Percentiles rank a stretch among this genome's conserved stretches.
These are phyloP conservation scores for Serrognathus titanus DNA, from an alignment of 2,888 invertebrate genomes.

Conservation along the genomic window DNA sequence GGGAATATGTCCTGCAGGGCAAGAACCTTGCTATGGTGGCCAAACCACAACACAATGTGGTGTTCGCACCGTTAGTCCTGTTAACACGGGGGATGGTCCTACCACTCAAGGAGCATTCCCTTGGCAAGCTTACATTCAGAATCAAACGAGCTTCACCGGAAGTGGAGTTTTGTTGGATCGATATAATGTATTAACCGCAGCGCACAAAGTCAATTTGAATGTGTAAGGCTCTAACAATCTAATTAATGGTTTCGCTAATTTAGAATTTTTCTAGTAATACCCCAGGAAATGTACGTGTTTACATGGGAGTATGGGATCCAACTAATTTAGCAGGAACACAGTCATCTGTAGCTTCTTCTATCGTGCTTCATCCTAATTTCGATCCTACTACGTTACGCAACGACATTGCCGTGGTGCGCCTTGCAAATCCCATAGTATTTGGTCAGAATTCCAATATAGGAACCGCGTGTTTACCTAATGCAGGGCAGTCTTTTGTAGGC, in stretches of 20 bases:
- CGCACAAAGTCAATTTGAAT: constrained; percentile 63
- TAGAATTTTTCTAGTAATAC: constrained; percentile 15
- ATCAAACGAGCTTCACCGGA: constrained; percentile 56
- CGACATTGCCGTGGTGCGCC: constrained; percentile 74
- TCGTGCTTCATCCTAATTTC: constrained; percentile 58
- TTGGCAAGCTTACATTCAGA: constrained; percentile 59
- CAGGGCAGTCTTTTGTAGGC: constrained; percentile 35
- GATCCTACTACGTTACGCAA: constrained; percentile 70
- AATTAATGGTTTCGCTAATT: neutral
- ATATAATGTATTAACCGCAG: constrained; percentile 69
- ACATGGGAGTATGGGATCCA: constrained; percentile 28
- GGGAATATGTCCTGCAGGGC: constrained; percentile 34
- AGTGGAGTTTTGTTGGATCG: constrained; percentile 68
- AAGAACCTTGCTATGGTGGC: constrained; percentile 33
- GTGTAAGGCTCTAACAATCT: constrained; percentile 48
- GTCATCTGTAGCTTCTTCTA: constrained; percentile 28
- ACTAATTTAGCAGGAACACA: constrained; percentile 20
- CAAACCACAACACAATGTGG: constrained; percentile 49
- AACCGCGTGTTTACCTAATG: constrained; percentile 59
- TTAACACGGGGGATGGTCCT: constrained; percentile 51
- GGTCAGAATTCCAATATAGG: constrained; percentile 57
- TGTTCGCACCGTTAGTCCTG: constrained; percentile 44
- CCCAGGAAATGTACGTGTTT: constrained; percentile 24
- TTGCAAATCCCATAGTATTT: constrained; percentile 51
- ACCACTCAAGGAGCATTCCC: constrained; percentile 34